Conservation (phyloP, 2,113 vertebrate species). For the Stercorarius parasiticus region DNA sequence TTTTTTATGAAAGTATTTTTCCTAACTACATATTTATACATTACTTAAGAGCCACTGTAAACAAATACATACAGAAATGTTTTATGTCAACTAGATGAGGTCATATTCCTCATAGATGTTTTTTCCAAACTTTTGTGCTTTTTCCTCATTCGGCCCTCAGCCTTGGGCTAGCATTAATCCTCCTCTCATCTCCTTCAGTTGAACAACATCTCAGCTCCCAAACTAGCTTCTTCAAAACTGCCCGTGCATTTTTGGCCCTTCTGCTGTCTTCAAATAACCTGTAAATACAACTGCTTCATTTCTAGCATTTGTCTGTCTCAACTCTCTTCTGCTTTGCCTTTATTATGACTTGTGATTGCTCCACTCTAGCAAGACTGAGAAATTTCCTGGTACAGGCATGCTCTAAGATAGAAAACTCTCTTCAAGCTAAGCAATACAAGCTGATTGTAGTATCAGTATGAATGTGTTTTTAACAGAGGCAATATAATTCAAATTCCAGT, state of each 20-base stretch:
- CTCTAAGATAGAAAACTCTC: not conserved
- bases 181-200: not conserved
- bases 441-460: not conserved
- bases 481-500: not conserved
- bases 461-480: not conserved
- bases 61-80: not conserved
- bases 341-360: not conserved
- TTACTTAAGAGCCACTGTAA: not conserved
- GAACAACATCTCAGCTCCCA: not conserved
- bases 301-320: not conserved
- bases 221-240: not conserved
- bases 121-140: not conserved
- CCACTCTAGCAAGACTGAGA: not conserved
- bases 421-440: not conserved
- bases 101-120: not conserved
- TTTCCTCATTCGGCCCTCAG: not conserved
- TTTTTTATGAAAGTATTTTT: not conserved
- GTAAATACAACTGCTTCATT: not conserved
- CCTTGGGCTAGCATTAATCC: not conserved
- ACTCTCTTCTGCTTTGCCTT: not conserved
- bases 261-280: not conserved
- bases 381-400: not conserved
- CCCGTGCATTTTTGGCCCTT: not conserved
- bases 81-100: not conserved
- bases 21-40: not conserved